A percentile compares a stretch with the other conserved stretches of the same genome.
Conservation (phyloP, 2,113 vertebrate species). For the Lathamus discolor region DNA sequence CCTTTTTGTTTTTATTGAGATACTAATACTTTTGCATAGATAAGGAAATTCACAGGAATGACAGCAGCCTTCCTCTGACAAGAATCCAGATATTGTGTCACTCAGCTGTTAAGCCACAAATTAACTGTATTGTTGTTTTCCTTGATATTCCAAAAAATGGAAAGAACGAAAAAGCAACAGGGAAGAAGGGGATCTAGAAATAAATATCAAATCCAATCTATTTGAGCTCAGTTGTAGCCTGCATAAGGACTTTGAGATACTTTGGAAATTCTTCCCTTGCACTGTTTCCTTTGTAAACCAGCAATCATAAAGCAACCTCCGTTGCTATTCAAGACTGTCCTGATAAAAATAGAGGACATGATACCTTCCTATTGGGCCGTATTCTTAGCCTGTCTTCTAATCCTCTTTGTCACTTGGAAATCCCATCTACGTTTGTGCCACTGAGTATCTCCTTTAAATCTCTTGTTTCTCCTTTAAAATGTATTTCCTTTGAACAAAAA, state of each 20-base stretch:
- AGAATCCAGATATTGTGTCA: neutral
- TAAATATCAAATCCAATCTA: neutral
- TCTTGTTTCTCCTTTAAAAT: neutral
- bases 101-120: neutral
- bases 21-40: neutral
- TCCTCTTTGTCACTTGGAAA: neutral
- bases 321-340: neutral
- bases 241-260: neutral
- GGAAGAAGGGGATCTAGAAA: neutral
- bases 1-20: neutral
- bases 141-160: neutral
- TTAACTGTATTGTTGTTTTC: neutral
- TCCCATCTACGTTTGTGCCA: neutral
- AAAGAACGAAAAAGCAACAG: neutral
- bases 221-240: neutral
- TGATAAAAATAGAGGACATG: neutral
- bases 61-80: neutral
- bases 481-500: neutral
- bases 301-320: neutral
- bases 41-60: neutral
- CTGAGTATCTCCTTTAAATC: neutral
- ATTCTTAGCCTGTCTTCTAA: constrained; percentile 28
- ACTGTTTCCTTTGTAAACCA: neutral
- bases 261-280: neutral
- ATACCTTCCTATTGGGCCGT: neutral